Evolutionary conservation across 2,888 invertebrate species (phyloP), one percentile per base, ranked within the genome.

Genomic region (Coenonympha arcania): DNA sequence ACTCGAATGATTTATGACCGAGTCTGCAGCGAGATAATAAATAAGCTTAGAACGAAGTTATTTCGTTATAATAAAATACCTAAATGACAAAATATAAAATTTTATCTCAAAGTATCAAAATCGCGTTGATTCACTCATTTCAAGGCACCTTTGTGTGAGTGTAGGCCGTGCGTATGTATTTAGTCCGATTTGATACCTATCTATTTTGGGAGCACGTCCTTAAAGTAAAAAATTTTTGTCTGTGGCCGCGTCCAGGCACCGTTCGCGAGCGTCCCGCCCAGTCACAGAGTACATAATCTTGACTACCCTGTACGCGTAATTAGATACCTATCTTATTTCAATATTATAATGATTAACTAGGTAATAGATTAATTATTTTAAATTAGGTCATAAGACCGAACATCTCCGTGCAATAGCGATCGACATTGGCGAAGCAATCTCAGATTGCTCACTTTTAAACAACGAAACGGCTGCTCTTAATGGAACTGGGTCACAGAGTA

Each of bases 221-320:
- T n/a, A n/a, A n/a, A n/a, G n/a, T n/a, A n/a, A n/a, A n/a, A n/a
- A n/a, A n/a, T n/a, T 45, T 34, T 40, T 31, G 42, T 33, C 28
- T 41, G 41, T 42, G 42, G 45, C 33, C 33, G 24, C 19, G 39
- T 43, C 57, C 41, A 40, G 55, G 50, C 59, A 48, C 53, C 56
- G 54, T 33, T 37, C 13, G 69, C 72, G 72, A 71, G 73, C 66
- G 69, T 65, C 70, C 62, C 73, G 64, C 72, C 76, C 81, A 78
- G 80, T 68, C 66, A 82, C 84, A 84, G 83, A 79, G 82, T 81
- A 79, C 75, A 77, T 73, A 78, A 69, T 71, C 73, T 79, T 79
- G 80, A 78, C 86, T 86, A 86, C 86, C 86, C 86, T 86, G 86
- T 85, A 85, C 84, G 80, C 78, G 78, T 75, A 81, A 75, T 78